These are phyloP conservation scores for Drosophila azteca DNA, from an alignment of 1,140 invertebrate genomes.

Conservation along the genomic window DNA sequence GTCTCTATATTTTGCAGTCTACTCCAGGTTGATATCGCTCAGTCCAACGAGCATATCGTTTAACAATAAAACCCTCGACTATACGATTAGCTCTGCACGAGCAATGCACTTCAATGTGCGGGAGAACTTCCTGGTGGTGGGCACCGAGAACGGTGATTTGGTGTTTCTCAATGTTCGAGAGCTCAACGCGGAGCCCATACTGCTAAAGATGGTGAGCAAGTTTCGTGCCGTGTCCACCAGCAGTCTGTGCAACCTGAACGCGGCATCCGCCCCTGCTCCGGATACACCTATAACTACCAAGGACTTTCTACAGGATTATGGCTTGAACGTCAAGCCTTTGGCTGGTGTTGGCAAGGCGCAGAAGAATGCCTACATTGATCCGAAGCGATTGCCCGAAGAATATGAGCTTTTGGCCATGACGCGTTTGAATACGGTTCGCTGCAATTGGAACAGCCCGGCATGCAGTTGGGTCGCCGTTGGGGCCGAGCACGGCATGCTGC, in stretches of 20 bases:
- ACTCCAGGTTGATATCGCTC: conserved; percentile 35
- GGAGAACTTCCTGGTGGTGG: conserved; percentile 31
- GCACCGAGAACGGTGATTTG: conserved; percentile 66
- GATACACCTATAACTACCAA: conserved; percentile 18
- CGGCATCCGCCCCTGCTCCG: not conserved
- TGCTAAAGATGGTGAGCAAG: conserved; percentile 12
- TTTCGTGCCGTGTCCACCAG: conserved; percentile 23
- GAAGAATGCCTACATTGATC: conserved; percentile 18
- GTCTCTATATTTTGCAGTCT: conserved; percentile 21
- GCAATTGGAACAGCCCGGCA: conserved; percentile 56
- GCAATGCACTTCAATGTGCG: conserved; percentile 54
- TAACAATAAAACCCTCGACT: conserved; percentile 47
- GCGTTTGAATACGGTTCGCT: conserved; percentile 58
- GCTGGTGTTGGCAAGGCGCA: not conserved
- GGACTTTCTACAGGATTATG: conserved; percentile 59
- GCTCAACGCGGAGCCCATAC: conserved; percentile 29
- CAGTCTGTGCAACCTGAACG: conserved; percentile 38
- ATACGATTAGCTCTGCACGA: conserved; percentile 28
- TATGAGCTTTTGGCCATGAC: conserved; percentile 33
- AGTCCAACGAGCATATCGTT: conserved; percentile 50
- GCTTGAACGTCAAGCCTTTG: conserved; percentile 53
- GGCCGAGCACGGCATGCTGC: conserved; percentile 72
- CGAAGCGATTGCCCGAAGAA: conserved; percentile 27
- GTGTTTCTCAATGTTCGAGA: conserved; percentile 46
- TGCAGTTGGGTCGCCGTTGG: conserved; percentile 62